Evolutionary conservation across 2,797 vertebrate genomes (phyloP), one percentile per base, ranked within the genome.

Genomic region (Acanthurus lineatus): DNA sequence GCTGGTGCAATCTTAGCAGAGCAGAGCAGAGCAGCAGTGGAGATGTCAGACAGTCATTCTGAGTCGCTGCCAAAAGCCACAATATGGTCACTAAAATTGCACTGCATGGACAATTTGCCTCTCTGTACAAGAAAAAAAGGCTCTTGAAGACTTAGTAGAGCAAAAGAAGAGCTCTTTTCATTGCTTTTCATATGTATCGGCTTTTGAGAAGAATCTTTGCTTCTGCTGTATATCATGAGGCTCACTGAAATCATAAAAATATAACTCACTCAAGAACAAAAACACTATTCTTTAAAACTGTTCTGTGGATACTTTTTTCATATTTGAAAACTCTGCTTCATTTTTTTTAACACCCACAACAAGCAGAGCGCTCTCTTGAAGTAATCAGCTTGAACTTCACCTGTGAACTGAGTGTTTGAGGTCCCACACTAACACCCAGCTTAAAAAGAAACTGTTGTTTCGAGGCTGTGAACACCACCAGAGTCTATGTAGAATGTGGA

Each of bases 1-100:
- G 93, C 92, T 93, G 93, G 92, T 84, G 83, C 84, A 83, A 91
- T 93, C 91, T 91, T 91, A 89, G 90, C 81, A 67, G 76, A 87
- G 88, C 83, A 83, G 81, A 89, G 89, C 84, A 84, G 82, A 88
- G 90, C 90, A 91, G 91, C 91, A 91, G 87, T 80, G 86, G 92
- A 89, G 89, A 93, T 92, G 91, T 93, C 91, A 92, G 88, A 88
- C 90, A 89, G 83, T 87, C 88, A 88, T 91, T 92, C 85, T 90
- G 91, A 93, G 87, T 73, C 61, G 28, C 87, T 92, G 94, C 93
- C 94, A 93, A 93, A 91, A 90, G 89, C 87, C 86, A 93, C 93
- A 94, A 94, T 93, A 93, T 95, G 94, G 90, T 91, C 91, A 89
- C 81, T 78, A 73, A 89, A 93, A 91, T 88, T 88, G 86, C 85